These are phyloP conservation scores for Oreonectes daqikongensis DNA, from an alignment of 2,797 vertebrate genomes.

Conservation along the genomic window DNA sequence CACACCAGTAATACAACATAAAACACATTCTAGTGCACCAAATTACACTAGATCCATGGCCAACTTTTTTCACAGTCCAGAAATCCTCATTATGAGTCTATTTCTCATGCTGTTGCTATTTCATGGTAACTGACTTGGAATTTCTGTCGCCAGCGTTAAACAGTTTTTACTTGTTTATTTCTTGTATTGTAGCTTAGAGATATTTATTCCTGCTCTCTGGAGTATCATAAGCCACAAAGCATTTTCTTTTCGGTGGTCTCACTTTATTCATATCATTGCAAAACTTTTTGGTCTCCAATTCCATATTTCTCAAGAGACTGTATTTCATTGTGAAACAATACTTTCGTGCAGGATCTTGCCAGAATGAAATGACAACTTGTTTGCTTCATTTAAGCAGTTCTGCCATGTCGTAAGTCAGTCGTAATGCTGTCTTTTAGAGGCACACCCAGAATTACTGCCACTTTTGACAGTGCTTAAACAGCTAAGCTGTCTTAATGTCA, in stretches of 20 bases:
- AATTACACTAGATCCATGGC: conserved; percentile 23
- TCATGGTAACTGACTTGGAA: conserved; percentile 19
- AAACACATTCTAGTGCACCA: conserved; percentile 33
- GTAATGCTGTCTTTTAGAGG: conserved; percentile 9
- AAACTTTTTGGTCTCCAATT: not conserved
- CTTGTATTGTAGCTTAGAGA: conserved; percentile 27
- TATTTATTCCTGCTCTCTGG: conserved; percentile 22
- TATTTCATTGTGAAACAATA: conserved; percentile 6
- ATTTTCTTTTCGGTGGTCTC: not conserved
- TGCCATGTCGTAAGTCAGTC: not conserved
- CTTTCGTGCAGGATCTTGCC: conserved; percentile 9
- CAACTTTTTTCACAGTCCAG: conserved; percentile 44
- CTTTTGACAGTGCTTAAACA: not conserved
- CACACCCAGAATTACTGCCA: not conserved
- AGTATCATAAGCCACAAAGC: conserved; percentile 16
- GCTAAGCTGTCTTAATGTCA: conserved; percentile 3
- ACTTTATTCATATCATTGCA: not conserved
- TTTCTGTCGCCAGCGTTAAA: conserved; percentile 29
- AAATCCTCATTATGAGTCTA: conserved; percentile 40
- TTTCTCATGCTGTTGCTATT: conserved; percentile 23
- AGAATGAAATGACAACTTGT: conserved; percentile 31
- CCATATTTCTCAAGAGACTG: conserved; percentile 21
- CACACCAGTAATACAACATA: conserved; percentile 18
- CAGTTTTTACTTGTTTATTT: conserved; percentile 52
- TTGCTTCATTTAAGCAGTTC: conserved; percentile 25